phyloP scores from a whole-genome alignment of 1,140 invertebrate genomes.

The Hermatobates lingyangjiaoensis region DNA sequence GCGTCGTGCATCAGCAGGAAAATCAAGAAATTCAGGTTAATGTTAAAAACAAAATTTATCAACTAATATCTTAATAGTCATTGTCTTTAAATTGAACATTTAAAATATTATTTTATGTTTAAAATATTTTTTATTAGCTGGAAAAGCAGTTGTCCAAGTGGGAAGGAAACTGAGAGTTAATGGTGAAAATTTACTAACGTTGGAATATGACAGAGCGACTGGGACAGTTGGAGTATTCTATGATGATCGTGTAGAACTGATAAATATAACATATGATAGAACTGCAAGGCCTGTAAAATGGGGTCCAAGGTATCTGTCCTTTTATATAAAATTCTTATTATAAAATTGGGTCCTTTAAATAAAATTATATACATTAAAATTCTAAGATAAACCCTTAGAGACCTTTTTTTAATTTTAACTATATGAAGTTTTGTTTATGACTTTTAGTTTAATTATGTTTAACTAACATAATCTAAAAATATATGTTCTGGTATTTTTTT shows the following conservation, averaged over 20 bases:
- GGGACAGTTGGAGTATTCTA: constrained; percentile 78
- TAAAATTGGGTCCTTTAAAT: neutral
- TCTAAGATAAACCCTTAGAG: too few species aligned
- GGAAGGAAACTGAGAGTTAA: constrained; percentile 70
- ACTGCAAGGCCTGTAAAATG: constrained; percentile 77
- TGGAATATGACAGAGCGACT: constrained; percentile 80
- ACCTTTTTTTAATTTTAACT: too few species aligned
- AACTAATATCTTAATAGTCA: too few species aligned
- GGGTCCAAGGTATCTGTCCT: constrained; percentile 50
- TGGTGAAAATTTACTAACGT: constrained; percentile 72
- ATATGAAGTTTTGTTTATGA: too few species aligned
- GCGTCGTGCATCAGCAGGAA: constrained; percentile 25
- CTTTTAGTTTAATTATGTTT: too few species aligned
- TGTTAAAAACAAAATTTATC: neutral
- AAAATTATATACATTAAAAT: too few species aligned
- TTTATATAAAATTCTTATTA: too few species aligned
- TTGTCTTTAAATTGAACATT: neutral
- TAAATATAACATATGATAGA: constrained; percentile 82
- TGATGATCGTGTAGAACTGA: constrained; percentile 67
- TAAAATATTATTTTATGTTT: constrained; percentile 1
- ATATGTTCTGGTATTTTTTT: constrained; percentile 2
- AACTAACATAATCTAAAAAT: too few species aligned
- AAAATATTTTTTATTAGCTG: constrained; percentile 19
- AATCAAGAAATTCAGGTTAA: constrained; percentile 13
- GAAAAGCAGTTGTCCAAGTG: constrained; percentile 53